phyloP scores from a whole-genome alignment of 2,113 vertebrate genomes.

The Pseudorectes ferrugineus region DNA sequence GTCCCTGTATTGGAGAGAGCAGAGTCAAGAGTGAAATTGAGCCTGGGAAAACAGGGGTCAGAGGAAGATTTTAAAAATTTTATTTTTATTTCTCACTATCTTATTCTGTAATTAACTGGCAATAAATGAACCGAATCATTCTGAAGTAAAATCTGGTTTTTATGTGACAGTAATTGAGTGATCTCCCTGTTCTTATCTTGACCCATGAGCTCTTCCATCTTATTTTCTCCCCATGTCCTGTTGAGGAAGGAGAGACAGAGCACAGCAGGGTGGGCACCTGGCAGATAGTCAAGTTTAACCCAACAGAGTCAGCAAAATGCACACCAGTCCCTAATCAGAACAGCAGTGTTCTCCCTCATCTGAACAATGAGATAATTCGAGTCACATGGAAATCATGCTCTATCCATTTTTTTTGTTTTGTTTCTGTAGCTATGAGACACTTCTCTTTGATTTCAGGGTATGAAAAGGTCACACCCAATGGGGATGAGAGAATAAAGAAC shows the following conservation, averaged over 20 bases:
- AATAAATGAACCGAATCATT: not conserved
- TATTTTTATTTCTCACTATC: not conserved
- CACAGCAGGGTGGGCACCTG: accelerated
- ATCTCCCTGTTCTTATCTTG: not conserved
- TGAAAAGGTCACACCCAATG: not conserved
- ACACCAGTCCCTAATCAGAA: not conserved
- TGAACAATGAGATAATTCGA: not conserved
- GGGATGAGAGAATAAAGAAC: not conserved
- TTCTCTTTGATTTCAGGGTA: not conserved
- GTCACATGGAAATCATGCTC: accelerated
- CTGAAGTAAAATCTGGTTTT: not conserved
- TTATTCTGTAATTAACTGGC: not conserved
- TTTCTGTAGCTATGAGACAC: not conserved
- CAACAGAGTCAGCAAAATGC: not conserved
- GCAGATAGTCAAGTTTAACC: not conserved
- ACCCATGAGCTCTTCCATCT: not conserved
- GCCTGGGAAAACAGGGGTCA: not conserved
- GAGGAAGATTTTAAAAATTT: not conserved
- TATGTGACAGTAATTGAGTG: not conserved
- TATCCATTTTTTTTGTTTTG: not conserved
- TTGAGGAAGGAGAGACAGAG: not conserved
- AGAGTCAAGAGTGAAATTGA: not conserved
- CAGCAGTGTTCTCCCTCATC: not conserved
- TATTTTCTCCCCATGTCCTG: not conserved
- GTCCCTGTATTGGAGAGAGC: not conserved